These are phyloP conservation scores for Drosophila suboccidentalis DNA, from an alignment of 2,888 invertebrate genomes.

Conservation along the genomic window DNA sequence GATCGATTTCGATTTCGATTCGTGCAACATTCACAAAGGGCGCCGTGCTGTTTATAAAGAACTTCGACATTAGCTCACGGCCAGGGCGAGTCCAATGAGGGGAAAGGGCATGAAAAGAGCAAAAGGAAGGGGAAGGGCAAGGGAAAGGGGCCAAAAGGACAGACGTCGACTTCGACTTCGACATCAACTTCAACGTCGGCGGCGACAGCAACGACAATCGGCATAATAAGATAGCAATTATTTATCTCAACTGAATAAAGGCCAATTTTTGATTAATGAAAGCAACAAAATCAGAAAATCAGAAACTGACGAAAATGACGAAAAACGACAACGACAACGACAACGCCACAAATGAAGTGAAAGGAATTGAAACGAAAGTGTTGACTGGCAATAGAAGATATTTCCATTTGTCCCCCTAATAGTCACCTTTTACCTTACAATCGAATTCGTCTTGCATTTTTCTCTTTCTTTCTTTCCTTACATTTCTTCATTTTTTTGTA, in stretches of 20 bases:
- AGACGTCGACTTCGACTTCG: slow-evolving; percentile 53
- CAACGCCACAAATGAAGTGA: slow-evolving; percentile 48
- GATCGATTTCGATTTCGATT: slow-evolving; percentile 72
- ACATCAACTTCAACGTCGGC: slow-evolving; percentile 5
- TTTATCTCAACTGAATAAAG: slow-evolving; percentile 66
- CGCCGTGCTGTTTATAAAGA: slow-evolving; percentile 74
- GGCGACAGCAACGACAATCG: slow-evolving; percentile 80
- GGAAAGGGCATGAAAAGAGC: neutral
- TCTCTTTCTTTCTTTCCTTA: no score
- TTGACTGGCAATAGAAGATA: slow-evolving; percentile 68
- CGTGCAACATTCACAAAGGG: slow-evolving; percentile 72
- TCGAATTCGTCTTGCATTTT: slow-evolving; percentile 32
- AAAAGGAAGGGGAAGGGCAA: neutral
- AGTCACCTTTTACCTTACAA: slow-evolving; percentile 32
- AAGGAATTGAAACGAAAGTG: slow-evolving; percentile 72
- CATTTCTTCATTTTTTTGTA: neutral
- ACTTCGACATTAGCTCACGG: slow-evolving; percentile 49
- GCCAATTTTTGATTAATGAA: slow-evolving; percentile 75
- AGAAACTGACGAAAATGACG: slow-evolving; percentile 13
- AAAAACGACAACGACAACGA: neutral
- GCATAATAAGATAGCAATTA: slow-evolving; percentile 79
- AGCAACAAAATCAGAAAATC: slow-evolving; percentile 58
- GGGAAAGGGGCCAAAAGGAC: slow-evolving; percentile 2
- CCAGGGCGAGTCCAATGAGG: neutral
- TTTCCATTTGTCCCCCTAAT: slow-evolving; percentile 65